Evolutionary conservation across 2,888 invertebrate species (phyloP).

Genomic region (Thelaira solivaga): DNA sequence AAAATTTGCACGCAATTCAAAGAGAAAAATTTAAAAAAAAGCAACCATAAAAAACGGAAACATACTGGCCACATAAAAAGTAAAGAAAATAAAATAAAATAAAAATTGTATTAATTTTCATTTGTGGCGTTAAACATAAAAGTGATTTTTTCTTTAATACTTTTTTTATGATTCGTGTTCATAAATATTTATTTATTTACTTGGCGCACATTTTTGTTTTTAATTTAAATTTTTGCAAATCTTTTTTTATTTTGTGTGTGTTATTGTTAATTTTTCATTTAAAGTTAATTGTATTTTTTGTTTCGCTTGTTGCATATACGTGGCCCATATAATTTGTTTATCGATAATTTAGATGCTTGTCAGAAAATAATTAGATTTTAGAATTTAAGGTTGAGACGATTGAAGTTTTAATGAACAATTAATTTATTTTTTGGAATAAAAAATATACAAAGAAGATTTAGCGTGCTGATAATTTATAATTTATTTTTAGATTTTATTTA

Average conservation of each 20-base stretch:
- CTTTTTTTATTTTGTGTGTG: background rate
- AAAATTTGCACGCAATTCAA: constrained; percentile 18
- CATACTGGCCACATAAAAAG: background rate
- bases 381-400: constrained; percentile 3
- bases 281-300: constrained; percentile 16
- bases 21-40: background rate
- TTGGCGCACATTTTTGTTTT: constrained; percentile 28
- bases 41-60: constrained; percentile 7
- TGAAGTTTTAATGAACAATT: constrained; percentile 23
- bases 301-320: constrained; percentile 12
- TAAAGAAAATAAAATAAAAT: constrained; percentile 11
- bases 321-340: constrained; percentile 41
- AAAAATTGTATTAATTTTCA: constrained; percentile 33
- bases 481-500: too few relatives aligned
- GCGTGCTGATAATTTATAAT: too few relatives aligned
- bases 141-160: background rate
- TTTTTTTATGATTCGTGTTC: constrained; percentile 16
- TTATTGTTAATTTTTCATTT: constrained; percentile 2
- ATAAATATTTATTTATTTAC: constrained; percentile 32
- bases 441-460: too few relatives aligned
- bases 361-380: constrained; percentile 22
- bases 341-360: constrained; percentile 23
- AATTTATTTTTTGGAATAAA: background rate
- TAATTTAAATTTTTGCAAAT: constrained; percentile 32
- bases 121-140: constrained; percentile 41